Conservation (phyloP, 2,113 vertebrate genomes). For the Mobula hypostoma region DNA sequence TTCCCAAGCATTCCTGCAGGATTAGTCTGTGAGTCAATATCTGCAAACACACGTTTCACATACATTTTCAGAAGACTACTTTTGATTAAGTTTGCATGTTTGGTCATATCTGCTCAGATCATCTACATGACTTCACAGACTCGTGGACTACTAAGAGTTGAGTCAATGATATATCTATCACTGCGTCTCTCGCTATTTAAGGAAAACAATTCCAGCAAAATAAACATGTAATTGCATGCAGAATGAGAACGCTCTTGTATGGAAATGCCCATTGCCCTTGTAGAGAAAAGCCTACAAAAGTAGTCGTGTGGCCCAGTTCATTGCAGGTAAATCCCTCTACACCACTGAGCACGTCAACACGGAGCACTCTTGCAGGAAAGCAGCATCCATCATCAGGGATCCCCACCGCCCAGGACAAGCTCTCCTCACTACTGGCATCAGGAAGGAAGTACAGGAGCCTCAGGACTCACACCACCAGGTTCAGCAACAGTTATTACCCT, state of each 20-base stretch:
- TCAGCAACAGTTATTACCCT: too few species aligned
- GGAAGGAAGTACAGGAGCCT: too few species aligned
- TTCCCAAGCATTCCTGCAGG: conserved; percentile 29
- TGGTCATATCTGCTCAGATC: not conserved
- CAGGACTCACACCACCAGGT: too few species aligned
- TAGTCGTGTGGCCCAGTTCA: too few species aligned
- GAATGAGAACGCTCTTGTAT: not conserved
- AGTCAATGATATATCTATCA: not conserved
- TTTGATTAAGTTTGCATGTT: not conserved
- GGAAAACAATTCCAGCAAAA: not conserved
- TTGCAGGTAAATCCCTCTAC: too few species aligned
- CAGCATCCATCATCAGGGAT: too few species aligned
- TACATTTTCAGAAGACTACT: not conserved
- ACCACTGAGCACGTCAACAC: too few species aligned
- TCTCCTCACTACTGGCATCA: too few species aligned
- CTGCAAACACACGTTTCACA: not conserved
- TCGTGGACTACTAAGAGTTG: not conserved
- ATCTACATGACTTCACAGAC: not conserved
- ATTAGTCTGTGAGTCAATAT: conserved; percentile 16
- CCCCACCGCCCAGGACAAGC: too few species aligned
- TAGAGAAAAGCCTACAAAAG: too few species aligned
- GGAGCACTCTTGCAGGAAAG: too few species aligned
- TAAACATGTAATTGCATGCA: not conserved
- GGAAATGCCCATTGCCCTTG: too few species aligned
- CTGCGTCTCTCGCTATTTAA: not conserved